These are phyloP conservation scores for Antennarius striatus DNA, from an alignment of 2,113 vertebrate genomes.

Conservation along the genomic window DNA sequence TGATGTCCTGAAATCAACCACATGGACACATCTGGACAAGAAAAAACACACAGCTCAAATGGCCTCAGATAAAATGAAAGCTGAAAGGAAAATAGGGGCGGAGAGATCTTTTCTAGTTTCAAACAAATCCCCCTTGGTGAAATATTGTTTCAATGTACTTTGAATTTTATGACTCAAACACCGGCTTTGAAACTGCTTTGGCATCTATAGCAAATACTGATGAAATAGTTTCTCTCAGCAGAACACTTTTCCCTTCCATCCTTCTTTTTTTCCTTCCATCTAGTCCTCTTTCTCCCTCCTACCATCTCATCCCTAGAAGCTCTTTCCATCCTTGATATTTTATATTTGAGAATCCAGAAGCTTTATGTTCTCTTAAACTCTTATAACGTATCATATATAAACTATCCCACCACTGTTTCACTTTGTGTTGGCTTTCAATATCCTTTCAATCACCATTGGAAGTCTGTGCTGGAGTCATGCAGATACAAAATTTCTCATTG, in stretches of 20 bases:
- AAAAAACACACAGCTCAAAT: conserved; percentile 44
- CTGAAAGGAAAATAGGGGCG: conserved; percentile 14
- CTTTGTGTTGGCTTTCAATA: not conserved
- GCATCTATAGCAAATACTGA: conserved; percentile 66
- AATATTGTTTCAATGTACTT: conserved; percentile 64
- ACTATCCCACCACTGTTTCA: not conserved
- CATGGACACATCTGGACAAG: conserved; percentile 50
- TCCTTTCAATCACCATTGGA: not conserved
- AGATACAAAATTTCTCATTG: not conserved
- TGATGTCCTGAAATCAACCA: conserved; percentile 28
- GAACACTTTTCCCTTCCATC: conserved; percentile 31
- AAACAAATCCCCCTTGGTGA: conserved; percentile 52
- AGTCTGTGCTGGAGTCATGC: not conserved
- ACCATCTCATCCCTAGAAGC: conserved; percentile 16
- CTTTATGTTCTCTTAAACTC: conserved; percentile 15
- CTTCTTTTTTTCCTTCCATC: not conserved
- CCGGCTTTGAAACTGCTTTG: conserved; percentile 65
- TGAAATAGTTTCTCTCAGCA: conserved; percentile 51
- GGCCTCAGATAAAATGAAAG: conserved; percentile 51
- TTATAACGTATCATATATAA: conserved; percentile 1
- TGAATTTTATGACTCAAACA: conserved; percentile 58
- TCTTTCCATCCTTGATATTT: not conserved
- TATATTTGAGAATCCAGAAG: not conserved
- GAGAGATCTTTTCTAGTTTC: conserved; percentile 40
- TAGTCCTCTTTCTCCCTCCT: not conserved